Percentiles rank a stretch among this genome's conserved stretches.
These are phyloP conservation scores for Alethe diademata DNA, from an alignment of 2,113 vertebrate genomes.

Conservation along the genomic window DNA sequence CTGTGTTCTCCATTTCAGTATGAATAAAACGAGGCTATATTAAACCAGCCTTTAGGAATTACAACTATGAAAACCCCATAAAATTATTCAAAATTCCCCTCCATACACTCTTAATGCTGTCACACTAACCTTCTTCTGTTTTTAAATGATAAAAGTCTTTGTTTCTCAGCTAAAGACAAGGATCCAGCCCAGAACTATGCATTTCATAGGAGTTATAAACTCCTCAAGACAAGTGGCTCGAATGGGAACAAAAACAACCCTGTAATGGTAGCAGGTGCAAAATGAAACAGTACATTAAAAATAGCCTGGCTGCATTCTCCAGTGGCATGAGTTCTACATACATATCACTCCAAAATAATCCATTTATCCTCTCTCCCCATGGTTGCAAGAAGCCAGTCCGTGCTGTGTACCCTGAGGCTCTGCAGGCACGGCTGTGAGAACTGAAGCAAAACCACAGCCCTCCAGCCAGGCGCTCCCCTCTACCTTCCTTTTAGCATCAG, in stretches of 20 bases:
- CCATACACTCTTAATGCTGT: background rate
- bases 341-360: conserved; percentile 39
- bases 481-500: background rate
- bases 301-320: conserved; percentile 48
- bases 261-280: conserved; percentile 65
- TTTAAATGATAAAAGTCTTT: background rate
- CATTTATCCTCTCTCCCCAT: conserved; percentile 39
- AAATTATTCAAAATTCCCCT: background rate
- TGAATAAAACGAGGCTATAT: background rate
- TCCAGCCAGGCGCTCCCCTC: background rate
- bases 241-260: conserved; percentile 45
- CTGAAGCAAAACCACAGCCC: background rate
- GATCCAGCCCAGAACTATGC: background rate
- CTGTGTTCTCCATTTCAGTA: conserved; percentile 12
- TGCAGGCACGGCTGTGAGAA: background rate
- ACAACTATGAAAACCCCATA: background rate
- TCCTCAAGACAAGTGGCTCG: conserved; percentile 45
- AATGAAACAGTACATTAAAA: conserved; percentile 63
- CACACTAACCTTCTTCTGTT: background rate
- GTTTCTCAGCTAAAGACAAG: background rate
- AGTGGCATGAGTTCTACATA: background rate
- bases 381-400: background rate
- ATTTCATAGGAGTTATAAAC: conserved; percentile 26
- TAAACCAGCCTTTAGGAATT: background rate
- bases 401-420: background rate